These are phyloP conservation scores for Lophotriccus pileatus DNA, from an alignment of 2,797 vertebrate genomes.

Conservation along the genomic window DNA sequence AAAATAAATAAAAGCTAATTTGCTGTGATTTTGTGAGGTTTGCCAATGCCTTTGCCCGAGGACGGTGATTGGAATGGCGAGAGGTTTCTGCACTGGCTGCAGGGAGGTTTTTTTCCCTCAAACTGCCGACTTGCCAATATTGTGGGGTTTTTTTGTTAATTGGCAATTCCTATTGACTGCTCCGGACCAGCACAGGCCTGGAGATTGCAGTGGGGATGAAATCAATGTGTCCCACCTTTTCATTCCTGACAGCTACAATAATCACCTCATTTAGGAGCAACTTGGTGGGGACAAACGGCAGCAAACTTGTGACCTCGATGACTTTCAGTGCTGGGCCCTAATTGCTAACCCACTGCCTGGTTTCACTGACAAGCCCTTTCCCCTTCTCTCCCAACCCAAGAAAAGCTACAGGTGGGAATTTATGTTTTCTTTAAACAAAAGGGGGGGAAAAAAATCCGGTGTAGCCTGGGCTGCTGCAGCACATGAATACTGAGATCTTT, in stretches of 20 bases:
- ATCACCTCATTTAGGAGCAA: slow-evolving; percentile 41
- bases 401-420: neutral
- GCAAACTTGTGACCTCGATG: neutral
- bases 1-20: neutral
- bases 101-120: neutral
- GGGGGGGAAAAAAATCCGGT: neutral
- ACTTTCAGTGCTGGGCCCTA: neutral
- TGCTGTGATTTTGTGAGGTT: neutral
- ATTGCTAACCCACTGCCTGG: neutral
- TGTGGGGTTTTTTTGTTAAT: slow-evolving; percentile 25
- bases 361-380: neutral
- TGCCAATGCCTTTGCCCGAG: neutral
- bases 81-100: neutral
- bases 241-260: slow-evolving; percentile 50
- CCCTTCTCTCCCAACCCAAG: neutral
- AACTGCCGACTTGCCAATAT: slow-evolving; percentile 26
- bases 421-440: neutral
- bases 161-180: slow-evolving; percentile 40
- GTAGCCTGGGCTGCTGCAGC: neutral
- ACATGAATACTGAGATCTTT: neutral
- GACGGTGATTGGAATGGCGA: neutral
- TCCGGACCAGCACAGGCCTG: neutral
- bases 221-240: slow-evolving; percentile 54
- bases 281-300: slow-evolving; percentile 36
- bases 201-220: neutral